Evolutionary conservation across 2,797 vertebrate species (phyloP).

Genomic region (Cuniculus paca): DNA sequence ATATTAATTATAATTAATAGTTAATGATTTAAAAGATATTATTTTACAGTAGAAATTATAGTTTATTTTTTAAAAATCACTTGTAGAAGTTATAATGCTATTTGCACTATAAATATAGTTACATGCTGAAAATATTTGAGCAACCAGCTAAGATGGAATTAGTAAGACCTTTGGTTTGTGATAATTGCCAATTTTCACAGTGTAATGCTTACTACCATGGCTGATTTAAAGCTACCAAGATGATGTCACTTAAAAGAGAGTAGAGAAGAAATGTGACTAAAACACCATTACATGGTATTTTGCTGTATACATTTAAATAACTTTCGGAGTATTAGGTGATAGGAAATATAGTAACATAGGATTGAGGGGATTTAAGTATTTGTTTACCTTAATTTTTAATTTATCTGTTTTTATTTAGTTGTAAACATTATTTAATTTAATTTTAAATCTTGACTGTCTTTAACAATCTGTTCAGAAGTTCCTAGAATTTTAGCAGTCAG

Average conservation of each 20-base stretch:
- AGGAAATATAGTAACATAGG: slow-evolving; percentile 31
- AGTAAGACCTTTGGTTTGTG: not conserved
- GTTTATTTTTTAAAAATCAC: slow-evolving; percentile 28
- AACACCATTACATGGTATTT: not conserved
- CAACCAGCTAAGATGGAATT: not conserved
- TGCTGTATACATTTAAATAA: slow-evolving; percentile 15
- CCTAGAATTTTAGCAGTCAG: not conserved
- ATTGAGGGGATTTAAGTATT: not conserved
- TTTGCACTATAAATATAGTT: slow-evolving; percentile 17
- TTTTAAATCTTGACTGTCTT: slow-evolving; percentile 50
- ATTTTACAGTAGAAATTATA: not conserved
- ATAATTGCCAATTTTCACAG: not conserved
- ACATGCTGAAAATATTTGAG: not conserved
- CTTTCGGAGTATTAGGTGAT: not conserved
- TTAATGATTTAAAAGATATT: slow-evolving; percentile 27
- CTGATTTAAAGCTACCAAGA: not conserved
- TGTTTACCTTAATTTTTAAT: slow-evolving; percentile 17
- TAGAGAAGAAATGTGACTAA: not conserved
- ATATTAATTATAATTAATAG: not conserved
- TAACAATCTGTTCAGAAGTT: slow-evolving; percentile 10
- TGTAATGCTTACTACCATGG: not conserved
- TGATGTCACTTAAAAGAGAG: not conserved
- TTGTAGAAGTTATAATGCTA: not conserved
- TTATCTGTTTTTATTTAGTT: not conserved
- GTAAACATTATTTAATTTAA: slow-evolving; percentile 35